Evolutionary conservation across 2,113 vertebrate genomes (phyloP), one percentile per base, ranked within the genome.

Genomic region (Onychorhynchus coronatus): DNA sequence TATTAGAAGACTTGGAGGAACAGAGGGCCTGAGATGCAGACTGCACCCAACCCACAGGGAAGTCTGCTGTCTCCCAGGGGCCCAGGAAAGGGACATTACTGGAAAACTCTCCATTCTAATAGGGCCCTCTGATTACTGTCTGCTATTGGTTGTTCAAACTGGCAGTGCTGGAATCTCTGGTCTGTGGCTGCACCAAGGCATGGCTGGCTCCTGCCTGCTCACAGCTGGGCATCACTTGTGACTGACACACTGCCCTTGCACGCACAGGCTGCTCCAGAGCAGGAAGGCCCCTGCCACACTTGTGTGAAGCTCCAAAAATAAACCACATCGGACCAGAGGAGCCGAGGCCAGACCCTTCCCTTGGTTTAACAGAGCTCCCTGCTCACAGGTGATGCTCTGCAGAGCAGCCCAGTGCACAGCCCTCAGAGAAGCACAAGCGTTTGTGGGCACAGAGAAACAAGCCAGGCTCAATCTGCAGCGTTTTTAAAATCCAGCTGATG

Each of bases 201-300:
- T 0, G 5, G 6, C 13, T 5, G 31, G 31, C 58, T 52, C 18
- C 5, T 8, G 24, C 53, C 37, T 27, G n/a, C 56, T 59, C 1
- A 0, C 19, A 2, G 25, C 55, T 1, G 6, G 41, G 31, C 28
- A 21, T 46, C 5, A 1, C 58, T 30, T 19, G n/a, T 4, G 24
- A 49, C n/a, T 6, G 9, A 20, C 49, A 56, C 3, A 0, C 18
- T 22, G 5, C 35, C 52, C 73, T 50, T 21, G 25, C 12, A 37
- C 4, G 0, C 2, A 30, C 16, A 28, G 42, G 52, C 78, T 83
- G 90, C 44, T 49, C 18, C 35, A 50, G 22, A 62, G 50, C 28
- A 21, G 16, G 37, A 30, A 42, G 27, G 5, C 14, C 59, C 4
- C 47, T 44, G 55, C 15, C 72, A 77, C 46, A 4, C 23, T 19